Evolutionary conservation across 2,888 invertebrate genomes (phyloP), one percentile per base, ranked within the genome.

Genomic region (Drosophila formosana): DNA sequence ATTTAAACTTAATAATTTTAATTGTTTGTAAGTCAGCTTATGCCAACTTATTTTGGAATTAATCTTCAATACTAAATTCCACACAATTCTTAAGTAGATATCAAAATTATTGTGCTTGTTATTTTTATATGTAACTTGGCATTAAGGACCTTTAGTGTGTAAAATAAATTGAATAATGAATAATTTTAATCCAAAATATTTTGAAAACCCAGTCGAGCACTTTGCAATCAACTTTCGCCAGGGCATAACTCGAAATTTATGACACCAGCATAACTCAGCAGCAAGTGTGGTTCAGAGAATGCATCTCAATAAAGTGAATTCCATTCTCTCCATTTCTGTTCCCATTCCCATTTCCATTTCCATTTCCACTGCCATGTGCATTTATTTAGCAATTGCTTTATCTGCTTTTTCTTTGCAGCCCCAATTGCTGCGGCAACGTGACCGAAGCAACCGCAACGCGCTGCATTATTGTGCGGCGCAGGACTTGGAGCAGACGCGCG

Each of bases 401-500:
- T 51, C 3, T n/a, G 7, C 30, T 30, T 51, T 6, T 8, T 51
- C 60, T n/a, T 60, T 68, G 18, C 93, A 95, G 94, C 94, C 95
- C 30, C 93, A 93, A 58, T 93, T 94, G 43, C 94, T 96, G 52
- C 94, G 94, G 60, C 95, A 95, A 78, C 94, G 96, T 85, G 98
- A 98, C 93, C 95, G 97, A 18, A 96, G 96, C 4, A 94, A 96
- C 66, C 96, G 97, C 90, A 96, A 96, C 78, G 97, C 98, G 18
- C 94, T 99, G 51, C 99, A 99, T 93, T 99, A 99, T 93, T 98
- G 98, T 93, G 97, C 89, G 90, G 93, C 93, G 78, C 93, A 93
- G 84, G 78, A 83, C 63, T 74, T 75, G 69, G 74, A 76, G 37
- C 80, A 82, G 66, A 84, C 80, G 43, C 90, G 92, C 57, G 92